Conservation (phyloP, 2,888 invertebrate species). For the Lycia hirtaria region DNA sequence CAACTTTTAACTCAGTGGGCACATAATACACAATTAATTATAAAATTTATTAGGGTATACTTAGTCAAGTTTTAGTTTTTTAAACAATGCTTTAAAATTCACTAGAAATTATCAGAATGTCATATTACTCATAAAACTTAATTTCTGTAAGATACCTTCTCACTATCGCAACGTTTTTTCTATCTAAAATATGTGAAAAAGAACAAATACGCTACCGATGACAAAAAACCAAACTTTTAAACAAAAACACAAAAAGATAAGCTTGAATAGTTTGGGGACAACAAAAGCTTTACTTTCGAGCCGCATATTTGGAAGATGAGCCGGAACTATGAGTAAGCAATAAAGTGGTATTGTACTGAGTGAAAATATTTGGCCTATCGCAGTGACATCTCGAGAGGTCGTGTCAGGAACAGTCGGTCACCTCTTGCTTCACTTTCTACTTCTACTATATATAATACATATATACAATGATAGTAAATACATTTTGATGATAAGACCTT, state of each 20-base stretch:
- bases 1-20: no score
- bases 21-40: no score
- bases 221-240: constrained; percentile 21
- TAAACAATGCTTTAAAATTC: no score
- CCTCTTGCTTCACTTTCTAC: constrained; percentile 19
- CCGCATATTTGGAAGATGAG: constrained; percentile 17
- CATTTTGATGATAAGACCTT: no score
- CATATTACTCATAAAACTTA: no score
- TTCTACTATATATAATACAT: not conserved
- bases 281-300: constrained; percentile 29
- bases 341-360: constrained; percentile 23
- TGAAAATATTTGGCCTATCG: constrained; percentile 39
- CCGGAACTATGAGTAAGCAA: constrained; percentile 39
- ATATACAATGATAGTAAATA: not conserved
- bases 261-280: constrained; percentile 20
- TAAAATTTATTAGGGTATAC: no score
- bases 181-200: not conserved
- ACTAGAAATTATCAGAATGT: no score
- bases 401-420: constrained; percentile 32
- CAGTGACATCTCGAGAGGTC: constrained; percentile 41
- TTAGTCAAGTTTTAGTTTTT: no score
- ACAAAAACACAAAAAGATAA: constrained; percentile 32
- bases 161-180: not conserved
- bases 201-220: not conserved
- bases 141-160: no score